Base-by-base conservation (phyloP, 2,888 invertebrate genomes). In the Cordylochernes scorpioides region DNA sequence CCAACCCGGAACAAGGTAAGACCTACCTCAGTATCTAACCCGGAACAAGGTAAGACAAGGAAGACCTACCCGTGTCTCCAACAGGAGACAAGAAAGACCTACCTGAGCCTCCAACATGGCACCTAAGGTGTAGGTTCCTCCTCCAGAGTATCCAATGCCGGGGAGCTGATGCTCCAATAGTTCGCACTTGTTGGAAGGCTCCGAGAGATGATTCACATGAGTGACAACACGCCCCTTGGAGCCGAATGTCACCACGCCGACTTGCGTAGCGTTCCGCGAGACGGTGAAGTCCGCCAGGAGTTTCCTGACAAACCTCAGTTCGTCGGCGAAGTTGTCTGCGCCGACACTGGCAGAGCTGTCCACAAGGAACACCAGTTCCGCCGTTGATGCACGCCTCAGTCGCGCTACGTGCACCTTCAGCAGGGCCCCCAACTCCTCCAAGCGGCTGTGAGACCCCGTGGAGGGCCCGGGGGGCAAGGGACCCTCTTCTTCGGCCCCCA, bases 331-430 rank as follows among this genome's bases (percentile, higher is more conserved):
- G 49, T 70, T 67, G 8, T 36, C 39, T 12, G 34, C 34, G 3
- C 37, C 69, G 3, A 70, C 65, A 39, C 67, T 67, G 0, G 64
- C 64, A n/a, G 68, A 68, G 9, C 64, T 62, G 44, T 70, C 70
- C 25, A 70, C 63, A 25, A 69, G 51, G 47, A 70, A 69, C 15
- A 69, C 59, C 21, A 69, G 49, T 44, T 70, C 69, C 17, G 35
- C 27, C 37, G 49, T 48, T 4, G 44, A 35, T 1, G 47, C 46
- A 16, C 46, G 43, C 29, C 63, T 57, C 15, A 66, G 48, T n/a
- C 48, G 47, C 30, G 59, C 56, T 3, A 66, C 58, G 39, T 61
- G 60, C 28, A 53, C 52, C 41, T 63, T 63, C 35, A 66, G 57
- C 15, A 61, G 50, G 24, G 54, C 51, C 2, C 64, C 64, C 13